Base-by-base conservation (phyloP, 2,113 vertebrate genomes). In the Aythya baeri region DNA sequence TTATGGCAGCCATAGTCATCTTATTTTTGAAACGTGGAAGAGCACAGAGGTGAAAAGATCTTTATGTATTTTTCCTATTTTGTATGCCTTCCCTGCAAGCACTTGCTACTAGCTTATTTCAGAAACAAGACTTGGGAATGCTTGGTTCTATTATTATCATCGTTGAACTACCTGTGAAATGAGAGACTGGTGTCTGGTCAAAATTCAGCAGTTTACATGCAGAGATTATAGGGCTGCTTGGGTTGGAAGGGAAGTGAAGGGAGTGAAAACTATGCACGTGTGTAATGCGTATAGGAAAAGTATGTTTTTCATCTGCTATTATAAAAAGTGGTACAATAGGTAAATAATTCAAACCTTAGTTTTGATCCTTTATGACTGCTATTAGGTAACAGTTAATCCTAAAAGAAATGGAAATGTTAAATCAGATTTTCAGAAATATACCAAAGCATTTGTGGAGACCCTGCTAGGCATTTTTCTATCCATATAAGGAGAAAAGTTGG, bases 401-500 rank as follows among this genome's bases (percentile, higher is more conserved):
- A 43, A 81, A 88, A 70, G 41, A 81, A 94, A 86, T 50, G 9
- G 8, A 83, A 55, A 84, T 72, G 29, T 75, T 86, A 84, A 81
- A 88, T 66, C 32, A 41, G n/a, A 7, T 20, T 86, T 83, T 78
- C 36, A 78, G 61, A 84, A 88, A 61, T 61, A 61, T 7, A 62
- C 13, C 26, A 80, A 66, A 73, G 74, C 6, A 31, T 72, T 59
- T 29, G 66, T 84, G 36, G 86, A 91, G 71, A 5, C 4, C 17
- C 43, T 83, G 26, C 29, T 62, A 44, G 46, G 18, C 22, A 52
- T 74, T 90, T 92, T 4, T 66, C 20, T 66, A 6, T 49, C 20
- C 79, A 9, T 89, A 87, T 85, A 73, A 43, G 32, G 52, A 59
- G 9, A 81, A 34, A 8, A 9, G 22, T 62, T 63, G 11, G 63